These are phyloP conservation scores for Lagocephalus sceleratus DNA, from an alignment of 2,797 vertebrate species.

Conservation along the genomic window DNA sequence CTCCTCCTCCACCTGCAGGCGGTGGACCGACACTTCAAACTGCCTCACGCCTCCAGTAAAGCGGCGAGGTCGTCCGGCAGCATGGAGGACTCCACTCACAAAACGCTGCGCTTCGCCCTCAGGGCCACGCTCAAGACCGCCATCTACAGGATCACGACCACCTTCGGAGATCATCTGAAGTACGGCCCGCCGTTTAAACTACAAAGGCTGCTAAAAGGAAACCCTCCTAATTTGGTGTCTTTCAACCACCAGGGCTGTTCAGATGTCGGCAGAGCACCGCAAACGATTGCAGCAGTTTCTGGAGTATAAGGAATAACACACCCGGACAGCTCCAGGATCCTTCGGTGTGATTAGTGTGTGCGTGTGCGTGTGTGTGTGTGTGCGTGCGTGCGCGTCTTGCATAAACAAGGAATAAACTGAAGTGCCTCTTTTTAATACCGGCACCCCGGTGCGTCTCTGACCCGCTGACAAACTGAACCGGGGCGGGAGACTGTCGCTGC, in stretches of 20 bases:
- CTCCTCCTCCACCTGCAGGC: conserved; percentile 72
- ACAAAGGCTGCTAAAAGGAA: too few relatives aligned
- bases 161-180: conserved; percentile 92
- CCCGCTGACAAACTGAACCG: conserved; percentile 4
- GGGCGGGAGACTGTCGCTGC: not conserved
- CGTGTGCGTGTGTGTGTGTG: not conserved
- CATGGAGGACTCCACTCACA: conserved; percentile 87
- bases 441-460: conserved; percentile 2
- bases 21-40: conserved; percentile 94
- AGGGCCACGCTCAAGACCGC: conserved; percentile 91
- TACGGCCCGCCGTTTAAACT: conserved; percentile 65
- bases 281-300: conserved; percentile 95
- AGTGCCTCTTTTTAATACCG: conserved; percentile 34
- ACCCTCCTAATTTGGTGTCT: not conserved
- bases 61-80: conserved; percentile 76
- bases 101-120: conserved; percentile 91
- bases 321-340: conserved; percentile 17
- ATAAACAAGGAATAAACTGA: conserved; percentile 13
- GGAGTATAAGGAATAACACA: conserved; percentile 90
- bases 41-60: conserved; percentile 95
- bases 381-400: not conserved
- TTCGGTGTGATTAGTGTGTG: conserved; percentile 8
- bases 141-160: conserved; percentile 91
- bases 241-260: conserved; percentile 80
- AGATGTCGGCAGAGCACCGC: conserved; percentile 89